phyloP scores from a whole-genome alignment of 35 echinoderm and acorn worm species.

The Diadema setosum region DNA sequence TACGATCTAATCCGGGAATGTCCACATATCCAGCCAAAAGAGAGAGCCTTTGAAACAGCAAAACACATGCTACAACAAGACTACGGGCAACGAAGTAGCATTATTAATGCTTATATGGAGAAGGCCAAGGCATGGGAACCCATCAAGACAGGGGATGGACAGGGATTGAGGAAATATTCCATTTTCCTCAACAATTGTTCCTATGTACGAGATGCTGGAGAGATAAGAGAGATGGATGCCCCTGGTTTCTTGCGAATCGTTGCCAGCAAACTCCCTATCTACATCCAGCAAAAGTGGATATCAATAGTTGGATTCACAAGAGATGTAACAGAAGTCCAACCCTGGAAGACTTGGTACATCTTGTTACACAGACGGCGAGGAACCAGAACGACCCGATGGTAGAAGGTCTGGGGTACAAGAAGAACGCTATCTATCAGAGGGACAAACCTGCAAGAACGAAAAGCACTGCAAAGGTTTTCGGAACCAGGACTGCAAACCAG shows the following conservation, averaged over 20 bases:
- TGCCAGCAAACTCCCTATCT: not conserved
- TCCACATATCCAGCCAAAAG: not conserved
- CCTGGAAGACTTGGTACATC: not conserved
- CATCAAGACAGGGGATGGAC: not conserved
- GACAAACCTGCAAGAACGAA: not conserved
- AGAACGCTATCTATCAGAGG: not conserved
- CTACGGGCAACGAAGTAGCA: constrained; percentile 23
- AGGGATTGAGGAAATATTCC: constrained; percentile 25
- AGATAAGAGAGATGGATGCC: not conserved
- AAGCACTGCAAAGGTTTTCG: not conserved
- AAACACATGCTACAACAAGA: constrained; percentile 20
- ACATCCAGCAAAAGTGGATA: constrained; percentile 12
- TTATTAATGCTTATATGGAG: constrained; percentile 21
- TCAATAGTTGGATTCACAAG: not conserved
- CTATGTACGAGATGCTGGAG: not conserved
- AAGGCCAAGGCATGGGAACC: constrained; percentile 29
- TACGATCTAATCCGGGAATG: constrained; percentile 29
- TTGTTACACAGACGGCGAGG: not conserved
- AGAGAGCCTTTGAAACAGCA: not conserved
- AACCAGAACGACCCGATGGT: not conserved
- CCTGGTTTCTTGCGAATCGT: not conserved
- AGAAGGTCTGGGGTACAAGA: not conserved
- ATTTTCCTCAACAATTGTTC: constrained; percentile 40
- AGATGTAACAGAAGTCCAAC: not conserved
- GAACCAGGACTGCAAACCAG: not conserved